Conservation (phyloP, 2,113 vertebrate species). For the Bos indicus region DNA sequence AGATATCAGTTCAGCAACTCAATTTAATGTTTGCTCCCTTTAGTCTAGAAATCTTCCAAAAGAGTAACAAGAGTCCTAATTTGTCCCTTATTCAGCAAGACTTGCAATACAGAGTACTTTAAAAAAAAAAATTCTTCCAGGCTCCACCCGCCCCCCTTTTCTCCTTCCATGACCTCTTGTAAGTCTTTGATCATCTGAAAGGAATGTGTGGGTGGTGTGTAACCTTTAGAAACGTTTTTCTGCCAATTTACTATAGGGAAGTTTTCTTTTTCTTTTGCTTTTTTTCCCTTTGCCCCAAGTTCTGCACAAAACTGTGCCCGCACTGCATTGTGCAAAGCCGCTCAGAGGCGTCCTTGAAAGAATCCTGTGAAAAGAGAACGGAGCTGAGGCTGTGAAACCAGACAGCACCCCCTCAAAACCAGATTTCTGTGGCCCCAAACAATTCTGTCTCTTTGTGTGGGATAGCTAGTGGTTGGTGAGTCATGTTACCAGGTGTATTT, state of each 20-base stretch:
- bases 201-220: constrained; percentile 67
- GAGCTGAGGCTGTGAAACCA: constrained; percentile 57
- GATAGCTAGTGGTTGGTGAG: constrained; percentile 54
- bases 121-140: not conserved
- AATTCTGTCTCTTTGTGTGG: constrained; percentile 57
- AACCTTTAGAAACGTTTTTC: constrained; percentile 63
- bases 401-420: constrained; percentile 58
- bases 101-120: not conserved
- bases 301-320: constrained; percentile 41
- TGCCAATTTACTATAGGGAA: constrained; percentile 63
- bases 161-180: constrained; percentile 56
- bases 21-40: not conserved
- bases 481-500: constrained; percentile 65
- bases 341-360: constrained; percentile 51
- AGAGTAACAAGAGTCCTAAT: not conserved
- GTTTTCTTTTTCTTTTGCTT: constrained; percentile 18
- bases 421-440: constrained; percentile 58
- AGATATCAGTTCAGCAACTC: not conserved
- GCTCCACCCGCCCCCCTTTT: not conserved
- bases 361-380: constrained; percentile 3
- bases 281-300: not conserved
- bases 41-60: constrained; percentile 12
- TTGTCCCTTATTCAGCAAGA: constrained; percentile 18
- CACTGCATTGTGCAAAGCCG: not conserved
- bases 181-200: constrained; percentile 68